Percentiles rank a stretch among this genome's conserved stretches.
Conservation (phyloP, 2,888 invertebrate genomes). For the Phanerotoma sp. region DNA sequence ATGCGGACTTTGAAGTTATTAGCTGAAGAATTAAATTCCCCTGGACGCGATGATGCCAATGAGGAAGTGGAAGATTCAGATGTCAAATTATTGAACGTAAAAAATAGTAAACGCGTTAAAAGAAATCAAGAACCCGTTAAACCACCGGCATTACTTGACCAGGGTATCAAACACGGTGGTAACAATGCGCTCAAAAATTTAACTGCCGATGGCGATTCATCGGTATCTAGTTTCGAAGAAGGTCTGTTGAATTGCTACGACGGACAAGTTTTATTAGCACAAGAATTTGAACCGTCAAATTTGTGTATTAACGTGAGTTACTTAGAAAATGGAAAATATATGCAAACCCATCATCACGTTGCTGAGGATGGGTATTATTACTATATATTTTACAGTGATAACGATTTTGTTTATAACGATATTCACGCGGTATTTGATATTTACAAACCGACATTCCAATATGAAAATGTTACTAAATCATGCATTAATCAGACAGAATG, state of each 20-base stretch:
- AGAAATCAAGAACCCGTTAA: conserved; percentile 40
- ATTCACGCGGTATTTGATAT: conserved; percentile 84
- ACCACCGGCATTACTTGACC: conserved; percentile 63
- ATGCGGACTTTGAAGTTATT: conserved; percentile 48
- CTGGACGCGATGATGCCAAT: conserved; percentile 13
- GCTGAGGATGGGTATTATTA: conserved; percentile 81
- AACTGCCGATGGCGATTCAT: conserved; percentile 64
- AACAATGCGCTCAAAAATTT: conserved; percentile 65
- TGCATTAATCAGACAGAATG: conserved; percentile 80
- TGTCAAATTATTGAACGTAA: conserved; percentile 14
- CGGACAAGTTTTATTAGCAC: conserved; percentile 72
- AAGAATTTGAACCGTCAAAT: conserved; percentile 70
- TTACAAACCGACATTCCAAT: conserved; percentile 80
- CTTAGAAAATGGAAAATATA: conserved; percentile 69
- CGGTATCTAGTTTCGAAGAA: conserved; percentile 82
- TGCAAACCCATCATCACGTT: conserved; percentile 72
- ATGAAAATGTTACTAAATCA: conserved; percentile 68
- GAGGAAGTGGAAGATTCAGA: conserved; percentile 25
- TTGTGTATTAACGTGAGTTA: conserved; percentile 70
- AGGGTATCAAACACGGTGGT: conserved; percentile 76
- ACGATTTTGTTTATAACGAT: conserved; percentile 76
- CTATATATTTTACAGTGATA: conserved; percentile 87
- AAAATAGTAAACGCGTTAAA: conserved; percentile 27
- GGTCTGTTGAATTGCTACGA: conserved; percentile 74
- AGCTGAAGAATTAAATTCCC: conserved; percentile 34